phyloP scores from a whole-genome alignment of 2,888 invertebrate species.

The Chelonus formosanus region DNA sequence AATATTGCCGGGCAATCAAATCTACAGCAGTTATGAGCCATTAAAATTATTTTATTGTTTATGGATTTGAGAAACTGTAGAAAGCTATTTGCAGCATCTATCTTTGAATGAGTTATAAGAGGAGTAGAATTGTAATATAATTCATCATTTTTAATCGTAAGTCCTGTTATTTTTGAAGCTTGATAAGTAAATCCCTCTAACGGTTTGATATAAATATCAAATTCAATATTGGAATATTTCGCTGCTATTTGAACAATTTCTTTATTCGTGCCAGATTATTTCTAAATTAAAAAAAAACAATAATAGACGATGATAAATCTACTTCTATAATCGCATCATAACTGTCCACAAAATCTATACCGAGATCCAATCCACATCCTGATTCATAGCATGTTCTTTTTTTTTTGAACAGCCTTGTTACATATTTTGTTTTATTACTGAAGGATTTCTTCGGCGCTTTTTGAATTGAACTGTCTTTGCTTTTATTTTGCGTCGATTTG shows the following conservation, averaged over 20 bases:
- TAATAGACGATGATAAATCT: not conserved
- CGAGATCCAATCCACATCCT: slow-evolving; percentile 31
- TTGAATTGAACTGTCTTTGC: slow-evolving; percentile 25
- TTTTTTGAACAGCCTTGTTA: no score
- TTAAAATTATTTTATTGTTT: not conserved
- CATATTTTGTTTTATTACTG: slow-evolving; percentile 16
- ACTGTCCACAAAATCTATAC: slow-evolving; percentile 35
- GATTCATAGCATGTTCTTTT: slow-evolving; percentile 27
- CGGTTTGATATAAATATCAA: slow-evolving; percentile 7
- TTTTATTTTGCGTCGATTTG: not conserved
- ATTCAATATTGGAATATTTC: slow-evolving; percentile 4
- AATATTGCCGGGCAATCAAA: slow-evolving; percentile 10
- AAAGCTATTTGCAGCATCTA: slow-evolving; percentile 6
- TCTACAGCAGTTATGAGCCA: slow-evolving; percentile 13
- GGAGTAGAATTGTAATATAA: slow-evolving; percentile 7
- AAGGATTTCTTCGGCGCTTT: slow-evolving; percentile 33
- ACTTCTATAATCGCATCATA: no score
- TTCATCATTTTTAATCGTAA: not conserved
- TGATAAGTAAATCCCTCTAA: not conserved
- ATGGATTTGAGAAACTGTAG: slow-evolving; percentile 13
- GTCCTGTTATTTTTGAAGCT: slow-evolving; percentile 11
- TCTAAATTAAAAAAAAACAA: slow-evolving; percentile 1
- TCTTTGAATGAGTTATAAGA: not conserved
- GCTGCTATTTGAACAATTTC: slow-evolving; percentile 22
- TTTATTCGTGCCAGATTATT: no score